A percentile compares a stretch with the other conserved stretches of the same genome.
Evolutionary conservation across 1,140 invertebrate genomes (phyloP).

Genomic region (Thereuonema tuberculata): DNA sequence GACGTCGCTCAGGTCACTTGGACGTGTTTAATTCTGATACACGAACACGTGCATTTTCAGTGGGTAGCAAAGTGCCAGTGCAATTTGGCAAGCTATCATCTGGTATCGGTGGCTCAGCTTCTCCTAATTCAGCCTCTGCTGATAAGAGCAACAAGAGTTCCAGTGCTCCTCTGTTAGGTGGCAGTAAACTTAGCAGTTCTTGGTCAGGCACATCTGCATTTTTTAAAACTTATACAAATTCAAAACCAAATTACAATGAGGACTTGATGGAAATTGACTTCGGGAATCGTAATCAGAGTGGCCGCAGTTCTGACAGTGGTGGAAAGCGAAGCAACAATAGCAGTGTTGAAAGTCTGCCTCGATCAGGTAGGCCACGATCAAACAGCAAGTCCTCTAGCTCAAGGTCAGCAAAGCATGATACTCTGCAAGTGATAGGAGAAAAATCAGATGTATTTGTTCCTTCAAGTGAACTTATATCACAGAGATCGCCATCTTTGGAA

Average conservation of each 20-base stretch:
- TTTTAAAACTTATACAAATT: neutral
- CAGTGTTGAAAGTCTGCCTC: no score
- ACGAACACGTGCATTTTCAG: slow-evolving; percentile 50
- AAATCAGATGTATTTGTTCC: no score
- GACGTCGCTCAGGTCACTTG: slow-evolving; percentile 12
- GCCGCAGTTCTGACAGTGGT: no score
- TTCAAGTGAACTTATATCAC: no score
- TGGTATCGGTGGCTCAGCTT: neutral
- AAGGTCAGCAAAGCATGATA: neutral
- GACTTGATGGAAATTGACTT: slow-evolving; percentile 24
- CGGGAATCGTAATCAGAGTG: slow-evolving; percentile 7
- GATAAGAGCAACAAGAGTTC: slow-evolving; percentile 36
- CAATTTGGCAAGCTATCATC: slow-evolving; percentile 5
- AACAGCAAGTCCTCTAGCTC: neutral
- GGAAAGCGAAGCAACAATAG: no score
- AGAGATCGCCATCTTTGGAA: no score
- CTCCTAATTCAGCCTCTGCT: neutral
- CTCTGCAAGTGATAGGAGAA: slow-evolving; percentile 4
- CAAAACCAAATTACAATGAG: slow-evolving; percentile 8
- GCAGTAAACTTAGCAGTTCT: slow-evolving; percentile 13
- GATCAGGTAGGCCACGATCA: neutral
- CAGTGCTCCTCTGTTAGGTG: slow-evolving; percentile 38
- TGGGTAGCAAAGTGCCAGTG: slow-evolving; percentile 36
- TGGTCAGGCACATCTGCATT: slow-evolving; percentile 12
- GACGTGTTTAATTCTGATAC: slow-evolving; percentile 19